Base-by-base conservation (phyloP, 2,113 vertebrate species). In the Chelonoidis abingdonii region DNA sequence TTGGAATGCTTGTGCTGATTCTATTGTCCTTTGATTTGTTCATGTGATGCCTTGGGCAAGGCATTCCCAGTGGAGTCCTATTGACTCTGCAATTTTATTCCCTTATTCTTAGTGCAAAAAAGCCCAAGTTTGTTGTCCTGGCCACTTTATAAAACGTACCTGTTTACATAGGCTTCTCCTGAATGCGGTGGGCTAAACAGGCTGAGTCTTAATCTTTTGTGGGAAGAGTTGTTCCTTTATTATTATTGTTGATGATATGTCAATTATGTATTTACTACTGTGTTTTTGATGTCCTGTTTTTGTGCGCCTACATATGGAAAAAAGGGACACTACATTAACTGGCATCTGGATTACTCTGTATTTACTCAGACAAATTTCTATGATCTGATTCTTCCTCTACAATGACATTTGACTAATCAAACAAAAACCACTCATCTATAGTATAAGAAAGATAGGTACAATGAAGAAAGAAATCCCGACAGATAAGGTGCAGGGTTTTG, bases 321-420 rank as follows among this genome's bases (percentile, higher is more conserved):
- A 92, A 82, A 41, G 8, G 0, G 5, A n/a, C 78, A 14, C 0
- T 2, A 22, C 17, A 1, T 25, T 56, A 75, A 83, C 6, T 41
- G 8, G 50, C 6, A 56, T 8, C 8, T 38, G 41, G 4, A 88
- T 6, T 65, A n/a, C 1, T 59, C 80, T 78, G 38, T 41, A 38
- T 75, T 75, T 27, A 94, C 19, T 56, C 78, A 41, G 91, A 75
- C 2, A 2, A 65, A 27, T 56, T 82, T 10, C 10, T 75, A 13
- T 84, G 9, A 24, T 53, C 57, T 35, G 1, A 56, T 76, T 56
- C 25, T 65, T 65, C 7, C 80, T 86, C 80, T 25, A 44, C 3
- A 2, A 2, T 91, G 25, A 2, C 22, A 93, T 9, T 72, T 89
- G 59, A 22, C 44, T 59, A 49, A 80, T 38, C 13, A 50, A 29